Base-by-base conservation (phyloP, 2,797 vertebrate genomes). In the Eulemur coronatus region DNA sequence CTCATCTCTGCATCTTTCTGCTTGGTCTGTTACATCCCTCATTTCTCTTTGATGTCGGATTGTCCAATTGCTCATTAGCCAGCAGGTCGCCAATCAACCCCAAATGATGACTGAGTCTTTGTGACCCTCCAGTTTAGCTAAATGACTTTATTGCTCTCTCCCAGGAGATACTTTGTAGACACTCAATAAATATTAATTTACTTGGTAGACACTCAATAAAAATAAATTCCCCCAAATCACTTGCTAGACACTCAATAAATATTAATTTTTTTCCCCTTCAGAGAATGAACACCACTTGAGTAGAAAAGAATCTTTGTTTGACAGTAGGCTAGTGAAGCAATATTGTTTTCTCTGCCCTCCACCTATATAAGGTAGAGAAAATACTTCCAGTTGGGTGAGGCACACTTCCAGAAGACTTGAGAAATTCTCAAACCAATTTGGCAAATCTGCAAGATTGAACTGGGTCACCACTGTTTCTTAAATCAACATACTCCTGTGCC, bases 201-300 rank as follows among this genome's bases (percentile, higher is more conserved):
- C 48, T 84, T 93, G 52, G 48, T 93, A n/a, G 59, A 79, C 41
- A 90, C 84, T 86, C 73, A 95, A 63, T 89, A 94, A 90, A 97
- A 97, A 81, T 65, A 88, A 94, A 94, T 97, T 85, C 30, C 67
- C 73, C 85, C 67, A 43, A 79, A 82, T 81, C 61, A 91, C 33
- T 91, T 82, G 67, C 41, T 93, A 89, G 48, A 93, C 28, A 95
- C 52, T 94, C 46, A 91, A 73, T 92, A 94, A 96, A 94, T 93
- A 93, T n/a, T 67, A 84, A 87, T 92, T 94, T 96, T 91, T 95
- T 94, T 61, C 30, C 41, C 65, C 38, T 85, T 92, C 61, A 81
- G 38, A 91, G 85, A 91, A 41, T 72, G 35, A 95, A 76, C 26
- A 95, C 41, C 46, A 89, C 46, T 73, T 92, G 35, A 73, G 28